phyloP scores from a whole-genome alignment of 2,888 invertebrate genomes.

The Lochmaea capreae region DNA sequence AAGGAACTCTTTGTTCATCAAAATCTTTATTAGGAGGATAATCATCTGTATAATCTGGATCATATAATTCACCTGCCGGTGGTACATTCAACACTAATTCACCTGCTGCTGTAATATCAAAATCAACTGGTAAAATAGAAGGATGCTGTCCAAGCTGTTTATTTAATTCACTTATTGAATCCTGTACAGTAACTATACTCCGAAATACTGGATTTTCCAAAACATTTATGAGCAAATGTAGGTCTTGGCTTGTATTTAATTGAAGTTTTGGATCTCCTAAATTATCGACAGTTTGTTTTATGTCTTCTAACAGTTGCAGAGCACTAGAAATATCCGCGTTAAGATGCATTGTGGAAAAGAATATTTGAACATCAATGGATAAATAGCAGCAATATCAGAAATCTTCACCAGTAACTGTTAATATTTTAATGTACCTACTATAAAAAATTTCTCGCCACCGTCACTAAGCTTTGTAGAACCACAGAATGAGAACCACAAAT shows the following conservation, averaged over 20 bases:
- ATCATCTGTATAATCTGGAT: conserved; percentile 68
- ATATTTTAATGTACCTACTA: background rate
- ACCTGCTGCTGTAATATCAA: conserved; percentile 86
- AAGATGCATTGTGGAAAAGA: conserved; percentile 64
- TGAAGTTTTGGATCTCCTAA: conserved; percentile 86
- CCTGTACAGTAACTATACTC: conserved; percentile 91
- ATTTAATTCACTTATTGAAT: conserved; percentile 88
- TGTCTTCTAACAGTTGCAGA: conserved; percentile 87
- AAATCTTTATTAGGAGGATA: conserved; percentile 68
- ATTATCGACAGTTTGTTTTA: conserved; percentile 87
- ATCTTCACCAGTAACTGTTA: background rate
- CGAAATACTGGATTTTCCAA: conserved; percentile 91
- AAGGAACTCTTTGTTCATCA: conserved; percentile 84
- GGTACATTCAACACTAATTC: conserved; percentile 76
- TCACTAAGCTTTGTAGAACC: background rate
- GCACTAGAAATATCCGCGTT: conserved; percentile 89
- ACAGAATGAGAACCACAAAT: too few relatives aligned
- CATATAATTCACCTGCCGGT: conserved; percentile 70
- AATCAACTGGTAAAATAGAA: conserved; percentile 91
- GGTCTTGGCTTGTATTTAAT: conserved; percentile 79
- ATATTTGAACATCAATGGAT: background rate
- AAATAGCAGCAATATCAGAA: background rate
- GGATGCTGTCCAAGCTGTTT: conserved; percentile 90
- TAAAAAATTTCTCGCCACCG: background rate
- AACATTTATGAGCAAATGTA: conserved; percentile 84